A percentile compares a stretch with the other conserved stretches of the same genome.
Conservation (phyloP, 1,140 invertebrate genomes). For the Drosophila fuyamai region DNA sequence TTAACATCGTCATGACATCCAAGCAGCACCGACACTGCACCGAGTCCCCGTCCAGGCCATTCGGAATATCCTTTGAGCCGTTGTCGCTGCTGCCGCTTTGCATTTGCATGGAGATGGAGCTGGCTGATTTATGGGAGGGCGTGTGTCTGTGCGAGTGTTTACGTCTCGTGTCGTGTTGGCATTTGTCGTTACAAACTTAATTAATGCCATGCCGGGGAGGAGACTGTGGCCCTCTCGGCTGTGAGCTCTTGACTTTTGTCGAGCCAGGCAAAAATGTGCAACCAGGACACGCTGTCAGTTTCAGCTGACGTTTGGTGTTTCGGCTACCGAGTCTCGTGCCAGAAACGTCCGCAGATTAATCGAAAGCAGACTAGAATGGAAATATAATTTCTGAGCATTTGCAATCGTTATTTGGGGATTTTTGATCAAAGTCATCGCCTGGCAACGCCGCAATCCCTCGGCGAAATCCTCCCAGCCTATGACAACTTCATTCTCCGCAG, state of each 20-base stretch:
- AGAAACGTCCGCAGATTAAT: constrained; percentile 26
- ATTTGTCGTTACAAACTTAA: constrained; percentile 77
- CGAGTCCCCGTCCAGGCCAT: constrained; percentile 7
- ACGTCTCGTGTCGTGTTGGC: constrained; percentile 66
- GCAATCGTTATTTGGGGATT: constrained; percentile 25
- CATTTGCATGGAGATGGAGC: constrained; percentile 49
- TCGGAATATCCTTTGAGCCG: constrained; percentile 55
- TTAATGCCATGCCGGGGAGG: constrained; percentile 55
- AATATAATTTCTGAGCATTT: constrained; percentile 31
- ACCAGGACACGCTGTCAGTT: constrained; percentile 60
- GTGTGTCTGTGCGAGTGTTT: constrained; percentile 34
- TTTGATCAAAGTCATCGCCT: constrained; percentile 25
- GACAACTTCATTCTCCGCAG: constrained; percentile 7
- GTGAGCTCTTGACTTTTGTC: constrained; percentile 63
- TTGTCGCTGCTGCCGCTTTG: constrained; percentile 43
- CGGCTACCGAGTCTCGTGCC: constrained; percentile 4
- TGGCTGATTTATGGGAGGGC: constrained; percentile 43
- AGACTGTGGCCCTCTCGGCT: not conserved
- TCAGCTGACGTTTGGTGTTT: constrained; percentile 51
- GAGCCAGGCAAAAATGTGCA: constrained; percentile 48
- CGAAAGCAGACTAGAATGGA: constrained; percentile 16
- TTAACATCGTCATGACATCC: constrained; percentile 79
- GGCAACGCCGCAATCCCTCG: constrained; percentile 32
- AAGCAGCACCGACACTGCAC: constrained; percentile 36
- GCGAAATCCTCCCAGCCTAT: constrained; percentile 12